Evolutionary conservation across 1,140 invertebrate genomes (phyloP), one percentile per base, ranked within the genome.

Genomic region (Drosophila miranda): DNA sequence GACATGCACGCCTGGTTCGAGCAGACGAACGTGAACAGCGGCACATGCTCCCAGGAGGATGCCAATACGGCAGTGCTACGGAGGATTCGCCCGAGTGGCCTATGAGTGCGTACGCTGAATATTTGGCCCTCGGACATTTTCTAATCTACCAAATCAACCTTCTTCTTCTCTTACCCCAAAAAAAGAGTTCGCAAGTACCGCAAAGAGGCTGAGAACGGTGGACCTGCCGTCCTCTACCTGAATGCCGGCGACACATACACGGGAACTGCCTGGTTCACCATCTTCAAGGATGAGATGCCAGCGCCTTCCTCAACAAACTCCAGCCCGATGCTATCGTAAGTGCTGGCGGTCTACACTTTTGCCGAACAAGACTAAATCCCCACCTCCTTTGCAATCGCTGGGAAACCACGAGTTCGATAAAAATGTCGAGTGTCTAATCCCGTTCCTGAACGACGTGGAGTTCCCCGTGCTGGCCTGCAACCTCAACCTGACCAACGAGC

Each of bases 351-450:
- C 1, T 28, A n/a, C 0, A 0, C 6, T 44, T 34, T n/a, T 16
- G 7, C 14, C 21, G 26, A 14, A 13, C 19, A 23, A 28, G 14
- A 28, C 13, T 41, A 23, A 30, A 23, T 34, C 21, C 1, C 19
- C 9, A 26, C 6, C 83, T 84, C 91, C 87, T 90, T 92, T 92
- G 53, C 91, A 98, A 97, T 95, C 95, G n/a, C 92, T 99, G 54
- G 98, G 98, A 21, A 99, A 99, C 86, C 98, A 99, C 81, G 98
- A 99, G 91, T 98, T 99, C 82, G 98, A 98, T 89, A 93, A 96
- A 56, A 95, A 95, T 0, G 92, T 96, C 0, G 89, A 91, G 0
- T 96, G 95, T 8, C 87, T 98, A 3, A 92, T 94, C n/a, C 95
- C 95, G 2, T 98, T 97, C 89, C 91, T 98, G 7, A 91, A 95